phyloP scores from a whole-genome alignment of 2,113 vertebrate genomes.

The Caranx melampygus region DNA sequence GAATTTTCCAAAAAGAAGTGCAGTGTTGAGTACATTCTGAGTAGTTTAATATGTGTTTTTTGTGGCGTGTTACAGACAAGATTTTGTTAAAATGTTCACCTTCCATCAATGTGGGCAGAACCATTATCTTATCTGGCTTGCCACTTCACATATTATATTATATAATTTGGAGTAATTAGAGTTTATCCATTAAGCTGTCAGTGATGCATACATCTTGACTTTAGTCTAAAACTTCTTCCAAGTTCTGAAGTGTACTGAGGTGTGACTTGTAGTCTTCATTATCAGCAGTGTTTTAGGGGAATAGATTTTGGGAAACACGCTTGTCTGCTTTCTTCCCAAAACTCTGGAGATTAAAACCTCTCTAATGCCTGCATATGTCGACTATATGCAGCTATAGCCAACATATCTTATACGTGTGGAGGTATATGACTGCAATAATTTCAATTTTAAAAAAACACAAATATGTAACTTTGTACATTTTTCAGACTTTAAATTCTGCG shows the following conservation, averaged over 20 bases:
- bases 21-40: constrained; percentile 20
- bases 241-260: neutral
- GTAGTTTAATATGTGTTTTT: constrained; percentile 6
- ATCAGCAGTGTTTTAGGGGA: neutral
- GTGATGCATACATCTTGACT: constrained; percentile 1
- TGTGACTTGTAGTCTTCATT: neutral
- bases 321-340: neutral
- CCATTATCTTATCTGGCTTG: constrained; percentile 12
- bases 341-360: neutral
- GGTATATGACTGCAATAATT: too few relatives aligned
- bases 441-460: too few relatives aligned
- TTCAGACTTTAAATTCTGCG: too few relatives aligned
- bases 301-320: neutral
- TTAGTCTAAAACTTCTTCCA: neutral
- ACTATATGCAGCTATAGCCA: neutral
- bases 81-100: neutral
- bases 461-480: too few relatives aligned
- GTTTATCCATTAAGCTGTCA: constrained; percentile 4
- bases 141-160: constrained; percentile 8
- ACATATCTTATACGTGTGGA: neutral
- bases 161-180: constrained; percentile 3
- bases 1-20: constrained; percentile 19
- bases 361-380: neutral
- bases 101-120: constrained; percentile 7
- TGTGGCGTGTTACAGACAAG: neutral